Percentiles rank a stretch among this genome's conserved stretches.
Evolutionary conservation across 1,140 invertebrate species (phyloP).

Genomic region (Ostrea denselamellosa): DNA sequence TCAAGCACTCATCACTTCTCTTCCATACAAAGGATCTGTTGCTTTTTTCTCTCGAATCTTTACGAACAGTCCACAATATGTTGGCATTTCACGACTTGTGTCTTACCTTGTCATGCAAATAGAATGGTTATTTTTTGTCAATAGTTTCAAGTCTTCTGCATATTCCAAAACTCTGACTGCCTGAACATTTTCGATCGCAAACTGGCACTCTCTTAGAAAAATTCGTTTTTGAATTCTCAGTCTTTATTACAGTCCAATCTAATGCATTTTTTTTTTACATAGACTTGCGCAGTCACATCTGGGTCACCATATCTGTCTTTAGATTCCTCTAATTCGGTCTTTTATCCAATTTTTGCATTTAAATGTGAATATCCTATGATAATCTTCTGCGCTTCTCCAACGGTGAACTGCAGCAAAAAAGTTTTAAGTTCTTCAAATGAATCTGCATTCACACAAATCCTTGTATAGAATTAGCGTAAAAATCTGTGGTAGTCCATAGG

Average conservation of each 20-base stretch:
- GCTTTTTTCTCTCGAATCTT: constrained; percentile 52
- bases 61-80: constrained; percentile 48
- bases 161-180: constrained; percentile 13
- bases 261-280: too few relatives aligned
- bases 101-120: constrained; percentile 49
- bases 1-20: not conserved
- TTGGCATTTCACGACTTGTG: constrained; percentile 27
- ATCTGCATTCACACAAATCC: constrained; percentile 20
- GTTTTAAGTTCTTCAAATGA: constrained; percentile 34
- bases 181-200: constrained; percentile 41
- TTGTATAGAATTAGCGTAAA: constrained; percentile 49
- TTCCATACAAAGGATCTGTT: constrained; percentile 51
- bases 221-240: too few relatives aligned
- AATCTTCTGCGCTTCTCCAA: constrained; percentile 42
- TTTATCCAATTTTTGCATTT: constrained; percentile 39
- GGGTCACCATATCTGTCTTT: constrained; percentile 47
- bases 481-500: constrained; percentile 29
- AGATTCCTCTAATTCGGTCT: constrained; percentile 42
- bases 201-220: constrained; percentile 51
- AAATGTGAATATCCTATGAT: constrained; percentile 41
- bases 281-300: too few relatives aligned
- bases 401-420: constrained; percentile 50
- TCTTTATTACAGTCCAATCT: constrained; percentile 47
- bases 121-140: constrained; percentile 39
- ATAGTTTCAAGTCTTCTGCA: constrained; percentile 45